Evolutionary conservation across 2,888 invertebrate genomes (phyloP).

Genomic region (Synanthedon andrenaeformis): DNA sequence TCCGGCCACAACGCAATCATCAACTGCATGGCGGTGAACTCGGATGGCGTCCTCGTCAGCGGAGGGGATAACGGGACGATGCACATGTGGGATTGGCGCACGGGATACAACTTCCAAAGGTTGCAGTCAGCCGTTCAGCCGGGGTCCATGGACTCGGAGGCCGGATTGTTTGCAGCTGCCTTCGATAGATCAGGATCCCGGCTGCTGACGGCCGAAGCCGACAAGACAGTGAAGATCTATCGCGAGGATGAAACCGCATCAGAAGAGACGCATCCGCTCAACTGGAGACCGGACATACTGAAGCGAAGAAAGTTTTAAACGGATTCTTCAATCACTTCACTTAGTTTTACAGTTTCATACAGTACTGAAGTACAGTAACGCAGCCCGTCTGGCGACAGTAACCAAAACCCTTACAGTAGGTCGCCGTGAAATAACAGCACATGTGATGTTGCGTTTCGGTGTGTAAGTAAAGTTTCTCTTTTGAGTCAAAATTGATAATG

Average conservation of each 20-base stretch:
- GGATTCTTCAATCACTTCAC: too few relatives aligned
- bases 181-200: constrained; percentile 96
- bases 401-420: too few relatives aligned
- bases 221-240: constrained; percentile 99
- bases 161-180: constrained; percentile 95
- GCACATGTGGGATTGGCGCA: constrained; percentile 99
- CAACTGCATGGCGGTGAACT: constrained; percentile 95
- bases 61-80: constrained; percentile 99
- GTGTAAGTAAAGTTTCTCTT: too few relatives aligned
- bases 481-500: too few relatives aligned
- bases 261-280: constrained; percentile 96
- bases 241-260: constrained; percentile 96
- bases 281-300: constrained; percentile 97
- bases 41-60: constrained; percentile 95
- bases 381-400: too few relatives aligned
- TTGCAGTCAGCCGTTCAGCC: constrained; percentile 95
- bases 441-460: too few relatives aligned
- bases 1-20: constrained; percentile 98
- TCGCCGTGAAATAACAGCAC: too few relatives aligned
- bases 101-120: constrained; percentile 98
- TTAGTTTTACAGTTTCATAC: too few relatives aligned
- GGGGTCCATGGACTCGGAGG: constrained; percentile 99
- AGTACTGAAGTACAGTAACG: too few relatives aligned
- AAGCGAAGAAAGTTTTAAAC: constrained; percentile 88
- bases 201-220: constrained; percentile 96